Conservation (phyloP, 2,888 invertebrate genomes). For the Lysandra coridon region DNA sequence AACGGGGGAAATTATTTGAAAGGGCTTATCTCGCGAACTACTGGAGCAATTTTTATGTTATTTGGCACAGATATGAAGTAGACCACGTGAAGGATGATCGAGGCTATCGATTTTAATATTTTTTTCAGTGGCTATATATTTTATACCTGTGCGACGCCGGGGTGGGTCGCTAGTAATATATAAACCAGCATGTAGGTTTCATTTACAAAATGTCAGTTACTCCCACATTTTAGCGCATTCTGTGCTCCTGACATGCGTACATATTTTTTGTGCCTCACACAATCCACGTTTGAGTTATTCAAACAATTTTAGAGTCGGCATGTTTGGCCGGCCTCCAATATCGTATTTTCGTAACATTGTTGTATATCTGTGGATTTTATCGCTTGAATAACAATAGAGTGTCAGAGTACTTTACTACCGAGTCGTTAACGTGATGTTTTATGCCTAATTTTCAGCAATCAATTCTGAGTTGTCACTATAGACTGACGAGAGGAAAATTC, state of each 20-base stretch:
- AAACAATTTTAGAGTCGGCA: neutral
- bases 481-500: neutral
- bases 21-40: too few species aligned
- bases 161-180: too few species aligned
- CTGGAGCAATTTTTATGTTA: too few species aligned
- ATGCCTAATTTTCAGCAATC: neutral
- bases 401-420: neutral
- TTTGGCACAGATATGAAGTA: too few species aligned
- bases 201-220: too few species aligned
- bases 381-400: neutral
- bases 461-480: neutral
- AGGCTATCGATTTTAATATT: too few species aligned
- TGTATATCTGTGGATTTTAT: neutral
- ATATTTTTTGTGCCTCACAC: neutral
- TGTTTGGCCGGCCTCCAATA: neutral
- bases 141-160: too few species aligned
- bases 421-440: neutral
- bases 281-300: neutral
- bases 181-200: too few species aligned
- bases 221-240: too few species aligned
- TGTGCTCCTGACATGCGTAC: neutral
- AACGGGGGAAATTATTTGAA: too few species aligned
- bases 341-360: constrained; percentile 2
- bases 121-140: too few species aligned
- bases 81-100: too few species aligned